Conservation (phyloP, 2,797 vertebrate genomes). For the Todus mexicanus region DNA sequence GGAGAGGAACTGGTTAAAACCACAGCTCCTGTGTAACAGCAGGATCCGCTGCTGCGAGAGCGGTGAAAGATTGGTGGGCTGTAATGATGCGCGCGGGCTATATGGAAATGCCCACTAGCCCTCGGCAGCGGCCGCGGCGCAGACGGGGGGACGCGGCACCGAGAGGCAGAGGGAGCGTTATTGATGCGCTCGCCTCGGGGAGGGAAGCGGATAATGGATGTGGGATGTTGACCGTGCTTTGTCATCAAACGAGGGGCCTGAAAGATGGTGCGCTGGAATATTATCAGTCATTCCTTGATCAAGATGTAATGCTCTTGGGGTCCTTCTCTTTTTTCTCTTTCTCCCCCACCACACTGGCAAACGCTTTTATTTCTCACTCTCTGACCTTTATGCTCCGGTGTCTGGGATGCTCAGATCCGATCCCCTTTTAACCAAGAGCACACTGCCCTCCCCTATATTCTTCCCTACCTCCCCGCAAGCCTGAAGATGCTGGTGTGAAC, state of each 20-base stretch:
- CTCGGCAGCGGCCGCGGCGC: conserved; percentile 68
- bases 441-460: neutral
- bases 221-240: conserved; percentile 81
- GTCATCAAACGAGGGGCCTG: conserved; percentile 96
- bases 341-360: neutral
- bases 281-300: conserved; percentile 99
- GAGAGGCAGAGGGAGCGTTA: conserved; percentile 80
- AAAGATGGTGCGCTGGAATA: conserved; percentile 90
- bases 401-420: neutral
- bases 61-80: conserved; percentile 74
- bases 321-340: conserved; percentile 32
- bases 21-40: neutral
- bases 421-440: neutral
- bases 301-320: conserved; percentile 88
- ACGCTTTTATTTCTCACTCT: conserved; percentile 40
- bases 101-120: conserved; percentile 80
- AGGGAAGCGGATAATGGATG: conserved; percentile 87
- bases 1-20: conserved; percentile 63
- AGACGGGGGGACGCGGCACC: conserved; percentile 57
- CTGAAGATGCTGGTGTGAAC: neutral
- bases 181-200: conserved; percentile 95
- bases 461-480: neutral
- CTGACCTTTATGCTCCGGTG: neutral
- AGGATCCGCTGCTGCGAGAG: neutral
- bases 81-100: conserved; percentile 75